Evolutionary conservation across 2,113 vertebrate species (phyloP).

Genomic region (Calyptommatus sinebrachiatus): DNA sequence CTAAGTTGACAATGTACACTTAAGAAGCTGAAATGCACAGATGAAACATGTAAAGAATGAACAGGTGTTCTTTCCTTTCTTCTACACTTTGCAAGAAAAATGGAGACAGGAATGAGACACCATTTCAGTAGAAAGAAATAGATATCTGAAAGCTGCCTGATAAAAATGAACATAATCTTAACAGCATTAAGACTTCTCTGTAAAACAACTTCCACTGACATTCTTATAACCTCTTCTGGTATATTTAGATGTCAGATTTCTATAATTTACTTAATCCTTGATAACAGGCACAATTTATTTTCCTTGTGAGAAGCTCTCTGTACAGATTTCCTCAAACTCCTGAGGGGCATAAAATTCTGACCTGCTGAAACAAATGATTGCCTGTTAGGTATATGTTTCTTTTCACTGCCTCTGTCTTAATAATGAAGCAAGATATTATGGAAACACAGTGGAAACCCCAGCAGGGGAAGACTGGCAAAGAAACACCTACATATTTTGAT

Average conservation of each 20-base stretch:
- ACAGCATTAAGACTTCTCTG: neutral
- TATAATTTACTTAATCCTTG: neutral
- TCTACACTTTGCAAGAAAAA: constrained; percentile 6
- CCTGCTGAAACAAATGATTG: neutral
- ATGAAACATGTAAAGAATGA: constrained; percentile 20
- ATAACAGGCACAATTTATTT: neutral
- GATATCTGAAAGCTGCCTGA: neutral
- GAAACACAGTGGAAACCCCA: neutral
- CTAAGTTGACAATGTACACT: neutral
- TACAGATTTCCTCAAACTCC: neutral
- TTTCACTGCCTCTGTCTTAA: neutral
- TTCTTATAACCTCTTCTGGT: neutral
- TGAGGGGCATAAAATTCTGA: neutral
- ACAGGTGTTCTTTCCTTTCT: neutral
- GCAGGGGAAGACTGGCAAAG: no score
- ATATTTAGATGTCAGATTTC: constrained; percentile 21
- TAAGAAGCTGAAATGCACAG: constrained; percentile 1
- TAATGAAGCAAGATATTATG: no score
- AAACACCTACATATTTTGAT: no score
- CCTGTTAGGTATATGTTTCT: neutral
- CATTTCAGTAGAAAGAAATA: constrained; percentile 4
- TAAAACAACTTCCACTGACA: neutral
- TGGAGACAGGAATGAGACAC: neutral
- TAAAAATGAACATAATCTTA: neutral
- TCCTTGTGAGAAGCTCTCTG: neutral